Base-by-base conservation (phyloP, 2,888 invertebrate species). In the Rotaria sp. region DNA sequence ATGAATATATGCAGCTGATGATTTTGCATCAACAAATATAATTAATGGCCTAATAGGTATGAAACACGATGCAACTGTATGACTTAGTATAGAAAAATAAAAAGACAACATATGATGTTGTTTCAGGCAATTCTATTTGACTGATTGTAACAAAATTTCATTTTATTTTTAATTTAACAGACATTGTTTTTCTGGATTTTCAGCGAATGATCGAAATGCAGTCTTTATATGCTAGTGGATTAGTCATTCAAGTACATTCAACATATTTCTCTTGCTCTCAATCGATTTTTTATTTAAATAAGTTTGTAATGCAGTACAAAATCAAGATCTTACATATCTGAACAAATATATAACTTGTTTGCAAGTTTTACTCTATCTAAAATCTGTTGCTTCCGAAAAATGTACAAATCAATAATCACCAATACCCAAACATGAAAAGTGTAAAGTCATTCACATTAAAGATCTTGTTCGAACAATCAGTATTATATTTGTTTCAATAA, bases 361-460 rank as follows among this genome's bases (percentile, higher is more conserved):
- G 24, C 95, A 95, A 91, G 93, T 96, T 0, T 91, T 97, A 52
- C 91, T 98, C 15, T 97, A 96, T 90, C 91, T 97, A 21, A 93
- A 94, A 88, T 93, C 94, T 0, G 92, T 95, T 11, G 93, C 94
- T 18, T 89, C 93, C 15, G 92, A 93, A 87, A 93, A 93, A 57
- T 99, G 98, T 98, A 94, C 94, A 88, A 97, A 97, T 0, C 98
- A 98, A 91, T 96, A 96, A 85, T 96, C 97, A 4, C 96, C 97
- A 0, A 94, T 94, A 0, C 92, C 93, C 35, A 94, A 95, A 89
- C 96, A 97, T 89, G 98, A 99, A 91, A 94, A 94, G 89, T 98
- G 98, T 85, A 85, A 86, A 59, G 30, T 41, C 8, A 30, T 87
- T 10, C 57, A 74, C 84, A 86, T 90, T 11, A 87, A 87, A 11